phyloP scores from a whole-genome alignment of 2,113 vertebrate species.

The Cryptomyrus ogoouensis region DNA sequence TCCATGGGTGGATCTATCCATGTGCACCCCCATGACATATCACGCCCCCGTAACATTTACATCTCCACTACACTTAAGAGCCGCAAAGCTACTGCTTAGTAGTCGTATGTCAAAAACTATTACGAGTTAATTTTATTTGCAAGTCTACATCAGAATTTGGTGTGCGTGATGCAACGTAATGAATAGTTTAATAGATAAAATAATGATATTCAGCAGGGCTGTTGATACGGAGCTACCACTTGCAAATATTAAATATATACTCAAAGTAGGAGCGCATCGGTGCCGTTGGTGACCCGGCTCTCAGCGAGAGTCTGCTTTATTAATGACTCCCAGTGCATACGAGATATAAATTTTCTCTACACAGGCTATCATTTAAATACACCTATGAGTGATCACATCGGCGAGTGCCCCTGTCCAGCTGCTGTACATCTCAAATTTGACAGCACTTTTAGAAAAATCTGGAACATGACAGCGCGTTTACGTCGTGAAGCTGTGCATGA shows the following conservation, averaged over 20 bases:
- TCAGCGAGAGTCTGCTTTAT: background rate
- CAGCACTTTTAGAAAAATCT: background rate
- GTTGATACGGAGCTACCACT: background rate
- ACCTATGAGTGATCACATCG: background rate
- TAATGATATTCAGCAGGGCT: background rate
- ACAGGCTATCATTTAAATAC: background rate
- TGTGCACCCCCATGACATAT: background rate
- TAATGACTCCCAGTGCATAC: background rate
- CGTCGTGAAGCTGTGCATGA: background rate
- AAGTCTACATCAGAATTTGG: background rate
- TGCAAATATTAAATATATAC: background rate
- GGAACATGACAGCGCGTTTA: background rate
- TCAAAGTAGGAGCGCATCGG: background rate
- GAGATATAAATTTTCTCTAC: background rate
- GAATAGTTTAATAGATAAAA: background rate
- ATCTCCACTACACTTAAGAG: background rate
- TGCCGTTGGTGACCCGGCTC: background rate
- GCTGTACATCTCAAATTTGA: background rate
- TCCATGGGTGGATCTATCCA: background rate
- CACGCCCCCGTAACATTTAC: background rate
- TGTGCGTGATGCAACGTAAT: background rate
- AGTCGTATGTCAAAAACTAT: background rate
- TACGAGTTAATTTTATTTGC: background rate
- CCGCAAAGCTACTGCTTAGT: background rate
- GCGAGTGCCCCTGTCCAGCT: background rate